Evolutionary conservation across 2,797 vertebrate genomes (phyloP), one percentile per base, ranked within the genome.

Genomic region (Alosa sapidissima): DNA sequence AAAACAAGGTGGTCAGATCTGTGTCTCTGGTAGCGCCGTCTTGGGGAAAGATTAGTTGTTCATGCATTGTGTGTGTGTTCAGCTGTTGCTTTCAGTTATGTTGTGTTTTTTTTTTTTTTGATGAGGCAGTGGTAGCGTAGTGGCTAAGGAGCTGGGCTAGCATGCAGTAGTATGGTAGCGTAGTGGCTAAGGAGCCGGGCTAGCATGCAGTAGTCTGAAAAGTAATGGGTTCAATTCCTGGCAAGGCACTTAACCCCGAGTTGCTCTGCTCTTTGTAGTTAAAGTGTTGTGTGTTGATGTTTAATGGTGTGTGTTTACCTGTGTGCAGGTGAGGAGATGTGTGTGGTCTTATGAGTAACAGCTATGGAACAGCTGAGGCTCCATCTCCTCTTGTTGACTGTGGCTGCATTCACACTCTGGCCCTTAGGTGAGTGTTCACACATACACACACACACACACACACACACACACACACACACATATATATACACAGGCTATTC

Each of bases 271-370:
- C 28, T 28, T 28, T 28, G 7, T 72, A 36, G 0, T 14, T 36
- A 8, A 36, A 14, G 9, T 36, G 11, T 72, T 10, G 28, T 72
- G 13, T 68, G 1, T 3, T 33, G 62, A 41, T 1, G 2, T 16
- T 8, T 41, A 5, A 5, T 65, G 60, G 10, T 28, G 6, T 47
- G 55, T 62, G 16, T 47, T 24, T 41, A 51, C 11, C 75, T 81
- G 60, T 81, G 49, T 85, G 48, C 91, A 96, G 95, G 91, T 88
- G 89, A 60, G 89, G 93, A 89, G 87, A 93, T 93, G 93, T 90
- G 89, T 91, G 89, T 90, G 91, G 90, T 90, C 89, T 90, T 85
- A n/a, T 95, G 91, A 96, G 85, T 89, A 88, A 92, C 92, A 89
- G 93, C 89, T 89, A 96, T 95, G 96, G 91, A 88, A 90, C 90